phyloP scores from a whole-genome alignment of 2,888 invertebrate genomes.

The Lapara coniferarum region DNA sequence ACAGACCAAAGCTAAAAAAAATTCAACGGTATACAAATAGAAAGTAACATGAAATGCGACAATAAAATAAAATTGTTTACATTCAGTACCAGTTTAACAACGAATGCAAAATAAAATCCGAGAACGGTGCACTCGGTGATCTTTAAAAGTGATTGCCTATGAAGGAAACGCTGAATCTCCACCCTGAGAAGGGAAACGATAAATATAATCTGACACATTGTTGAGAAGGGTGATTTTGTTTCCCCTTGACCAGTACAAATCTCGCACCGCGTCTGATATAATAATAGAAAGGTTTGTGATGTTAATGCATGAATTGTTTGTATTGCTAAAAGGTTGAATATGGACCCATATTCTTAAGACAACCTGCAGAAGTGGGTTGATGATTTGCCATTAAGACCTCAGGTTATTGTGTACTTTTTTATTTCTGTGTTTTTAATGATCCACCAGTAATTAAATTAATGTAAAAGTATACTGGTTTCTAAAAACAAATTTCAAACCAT shows the following conservation, averaged over 20 bases:
- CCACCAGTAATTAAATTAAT: no score
- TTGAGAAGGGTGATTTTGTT: constrained; percentile 21
- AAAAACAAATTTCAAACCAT: no score
- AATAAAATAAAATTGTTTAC: no score
- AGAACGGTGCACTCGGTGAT: background rate
- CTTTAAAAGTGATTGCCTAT: constrained; percentile 17
- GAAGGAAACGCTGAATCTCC: background rate
- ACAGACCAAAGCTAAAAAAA: no score
- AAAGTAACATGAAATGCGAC: no score
- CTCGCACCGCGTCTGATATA: background rate
- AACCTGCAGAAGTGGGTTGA: background rate
- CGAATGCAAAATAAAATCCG: background rate
- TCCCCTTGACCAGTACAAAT: background rate
- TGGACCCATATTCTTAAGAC: background rate
- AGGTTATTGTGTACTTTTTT: background rate
- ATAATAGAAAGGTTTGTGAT: constrained; percentile 1
- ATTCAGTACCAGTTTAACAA: background rate
- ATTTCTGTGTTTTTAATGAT: no score
- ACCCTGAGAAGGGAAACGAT: background rate
- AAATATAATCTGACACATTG: constrained; percentile 17
- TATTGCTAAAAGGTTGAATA: background rate
- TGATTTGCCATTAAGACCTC: background rate
- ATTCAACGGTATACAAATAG: no score
- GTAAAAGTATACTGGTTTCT: no score
- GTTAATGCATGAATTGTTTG: background rate